Percentiles rank a stretch among this genome's conserved stretches.
Evolutionary conservation across 2,797 vertebrate species (phyloP).

Genomic region (Psittacula echo): DNA sequence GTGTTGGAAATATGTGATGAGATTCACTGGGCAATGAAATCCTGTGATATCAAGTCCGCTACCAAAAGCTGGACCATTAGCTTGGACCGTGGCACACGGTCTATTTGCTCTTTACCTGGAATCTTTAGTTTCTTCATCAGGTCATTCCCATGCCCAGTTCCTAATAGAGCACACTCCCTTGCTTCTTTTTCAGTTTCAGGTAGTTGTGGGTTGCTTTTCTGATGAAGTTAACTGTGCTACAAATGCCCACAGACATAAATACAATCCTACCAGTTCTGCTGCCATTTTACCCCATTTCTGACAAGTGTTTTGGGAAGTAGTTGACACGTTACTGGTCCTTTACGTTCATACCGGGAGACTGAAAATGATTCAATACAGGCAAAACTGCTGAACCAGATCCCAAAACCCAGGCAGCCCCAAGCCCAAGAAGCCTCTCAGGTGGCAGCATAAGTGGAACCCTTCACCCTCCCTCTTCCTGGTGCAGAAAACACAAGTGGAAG

Average conservation of each 20-base stretch:
- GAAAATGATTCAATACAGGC: not conserved
- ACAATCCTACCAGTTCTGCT: not conserved
- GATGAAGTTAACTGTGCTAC: not conserved
- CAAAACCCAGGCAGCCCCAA: not conserved
- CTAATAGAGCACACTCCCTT: not conserved
- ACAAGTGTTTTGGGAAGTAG: not conserved
- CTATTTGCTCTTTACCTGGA: not conserved
- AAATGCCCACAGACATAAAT: not conserved
- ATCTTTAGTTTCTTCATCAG: not conserved
- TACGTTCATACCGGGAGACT: not conserved
- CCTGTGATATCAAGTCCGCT: not conserved
- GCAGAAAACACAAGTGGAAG: not conserved
- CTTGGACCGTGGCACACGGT: not conserved
- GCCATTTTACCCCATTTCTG: not conserved
- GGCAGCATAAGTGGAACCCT: not conserved
- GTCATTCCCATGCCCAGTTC: not conserved
- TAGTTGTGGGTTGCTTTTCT: not conserved
- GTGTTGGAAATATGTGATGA: slow-evolving; percentile 6
- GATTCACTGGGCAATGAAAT: not conserved
- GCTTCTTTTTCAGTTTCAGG: not conserved
- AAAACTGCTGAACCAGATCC: not conserved
- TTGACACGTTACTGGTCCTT: not conserved
- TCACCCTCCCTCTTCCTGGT: not conserved
- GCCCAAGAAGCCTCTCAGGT: not conserved
- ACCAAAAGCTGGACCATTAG: not conserved